Conservation (phyloP, 2,113 vertebrate species). For the Chionodraco myersi region DNA sequence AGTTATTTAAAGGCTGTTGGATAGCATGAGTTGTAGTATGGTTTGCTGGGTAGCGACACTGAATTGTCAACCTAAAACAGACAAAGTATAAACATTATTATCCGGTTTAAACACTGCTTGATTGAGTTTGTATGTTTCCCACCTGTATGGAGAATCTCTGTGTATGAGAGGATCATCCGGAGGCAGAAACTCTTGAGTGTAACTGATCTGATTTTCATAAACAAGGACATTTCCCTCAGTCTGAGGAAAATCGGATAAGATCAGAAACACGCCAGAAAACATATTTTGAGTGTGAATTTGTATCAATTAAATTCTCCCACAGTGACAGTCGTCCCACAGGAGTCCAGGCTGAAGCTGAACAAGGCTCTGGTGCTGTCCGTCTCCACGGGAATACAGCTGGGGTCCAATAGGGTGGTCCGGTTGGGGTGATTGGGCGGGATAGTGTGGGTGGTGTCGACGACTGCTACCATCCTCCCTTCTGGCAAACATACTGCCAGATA, state of each 20-base stretch:
- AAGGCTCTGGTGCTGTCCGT: constrained; percentile 72
- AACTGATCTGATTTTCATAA: constrained; percentile 82
- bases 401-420: constrained; percentile 70
- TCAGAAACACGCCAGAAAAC: neutral
- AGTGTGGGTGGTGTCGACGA: constrained; percentile 67
- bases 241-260: constrained; percentile 45
- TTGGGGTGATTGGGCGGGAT: constrained; percentile 65
- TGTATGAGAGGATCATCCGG: constrained; percentile 66
- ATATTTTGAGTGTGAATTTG: neutral
- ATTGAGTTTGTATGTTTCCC: neutral
- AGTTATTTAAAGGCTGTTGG: constrained; percentile 3
- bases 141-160: constrained; percentile 80
- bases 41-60: constrained; percentile 74
- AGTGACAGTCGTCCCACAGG: constrained; percentile 73
- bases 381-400: constrained; percentile 66
- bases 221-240: constrained; percentile 68
- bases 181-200: constrained; percentile 58
- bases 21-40: constrained; percentile 13
- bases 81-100: neutral
- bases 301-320: constrained; percentile 45
- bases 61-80: constrained; percentile 66
- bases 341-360: constrained; percentile 73
- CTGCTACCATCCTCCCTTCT: constrained; percentile 74
- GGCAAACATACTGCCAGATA: constrained; percentile 71
- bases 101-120: neutral